Percentiles rank a stretch among this genome's conserved stretches.
Conservation (phyloP, 2,113 vertebrate genomes). For the Daubentonia madagascariensis region DNA sequence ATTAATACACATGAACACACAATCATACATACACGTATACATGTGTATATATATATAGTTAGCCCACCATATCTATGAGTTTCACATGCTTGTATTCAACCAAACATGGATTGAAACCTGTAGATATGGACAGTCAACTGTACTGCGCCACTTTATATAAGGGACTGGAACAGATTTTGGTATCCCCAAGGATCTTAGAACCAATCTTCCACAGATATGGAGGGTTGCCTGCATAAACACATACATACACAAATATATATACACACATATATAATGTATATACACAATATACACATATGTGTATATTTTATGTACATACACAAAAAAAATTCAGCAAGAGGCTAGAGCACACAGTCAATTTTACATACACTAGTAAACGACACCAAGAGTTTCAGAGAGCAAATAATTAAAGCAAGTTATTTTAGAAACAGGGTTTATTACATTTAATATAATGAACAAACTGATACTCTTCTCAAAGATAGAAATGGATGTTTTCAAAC, state of each 20-base stretch:
- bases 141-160: not conserved
- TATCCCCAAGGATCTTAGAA: not conserved
- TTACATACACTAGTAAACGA: not conserved
- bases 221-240: not conserved
- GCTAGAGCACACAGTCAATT: not conserved
- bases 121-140: not conserved
- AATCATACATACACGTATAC: not conserved
- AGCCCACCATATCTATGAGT: not conserved
- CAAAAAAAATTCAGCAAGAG: not conserved
- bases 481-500: not conserved
- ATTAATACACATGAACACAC: not conserved
- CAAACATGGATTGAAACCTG: not conserved
- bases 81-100: not conserved
- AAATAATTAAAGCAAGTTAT: not conserved
- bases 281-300: not conserved
- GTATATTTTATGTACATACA: not conserved
- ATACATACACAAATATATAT: not conserved
- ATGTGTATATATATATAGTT: not conserved
- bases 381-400: not conserved
- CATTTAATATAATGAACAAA: not conserved
- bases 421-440: not conserved
- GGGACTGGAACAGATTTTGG: not conserved
- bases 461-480: not conserved
- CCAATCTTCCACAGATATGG: not conserved
- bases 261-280: too few species aligned